phyloP scores from a whole-genome alignment of 2,888 invertebrate genomes.

The Aphidoletes aphidimyza region DNA sequence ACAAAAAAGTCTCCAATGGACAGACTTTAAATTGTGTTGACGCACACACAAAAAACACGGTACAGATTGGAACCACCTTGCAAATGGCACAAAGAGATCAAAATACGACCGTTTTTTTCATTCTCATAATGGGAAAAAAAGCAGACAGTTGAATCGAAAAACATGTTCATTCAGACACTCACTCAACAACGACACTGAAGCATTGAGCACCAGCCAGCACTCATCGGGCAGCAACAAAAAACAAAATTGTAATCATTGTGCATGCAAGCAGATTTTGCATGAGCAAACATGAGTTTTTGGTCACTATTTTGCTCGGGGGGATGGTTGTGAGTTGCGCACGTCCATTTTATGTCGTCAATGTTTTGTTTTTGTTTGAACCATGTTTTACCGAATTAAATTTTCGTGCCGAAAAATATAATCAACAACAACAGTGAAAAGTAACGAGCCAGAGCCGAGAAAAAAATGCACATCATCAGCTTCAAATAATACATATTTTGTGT shows the following conservation, averaged over 20 bases:
- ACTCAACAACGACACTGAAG: constrained; percentile 3
- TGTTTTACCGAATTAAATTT: constrained; percentile 27
- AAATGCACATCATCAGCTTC: background rate
- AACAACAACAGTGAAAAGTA: background rate
- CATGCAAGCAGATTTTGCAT: background rate
- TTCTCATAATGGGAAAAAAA: background rate
- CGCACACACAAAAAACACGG: background rate
- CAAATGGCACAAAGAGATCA: background rate
- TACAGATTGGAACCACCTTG: background rate
- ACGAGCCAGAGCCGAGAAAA: background rate
- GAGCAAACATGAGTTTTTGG: constrained; percentile 51
- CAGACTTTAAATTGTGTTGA: background rate
- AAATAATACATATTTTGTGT: background rate
- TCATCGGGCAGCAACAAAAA: too few relatives aligned
- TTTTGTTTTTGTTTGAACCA: background rate
- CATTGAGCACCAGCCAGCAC: too few relatives aligned
- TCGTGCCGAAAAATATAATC: constrained; percentile 20
- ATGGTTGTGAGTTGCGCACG: too few relatives aligned
- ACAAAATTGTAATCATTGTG: background rate
- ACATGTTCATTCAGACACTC: constrained; percentile 16
- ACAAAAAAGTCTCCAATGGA: too few relatives aligned
- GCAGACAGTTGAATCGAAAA: background rate
- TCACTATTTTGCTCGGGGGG: background rate
- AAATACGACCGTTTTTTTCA: background rate
- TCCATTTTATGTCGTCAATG: background rate